Evolutionary conservation across 2,113 vertebrate species (phyloP), one percentile per base, ranked within the genome.

Genomic region (Pseudorhombus dupliciocellatus): DNA sequence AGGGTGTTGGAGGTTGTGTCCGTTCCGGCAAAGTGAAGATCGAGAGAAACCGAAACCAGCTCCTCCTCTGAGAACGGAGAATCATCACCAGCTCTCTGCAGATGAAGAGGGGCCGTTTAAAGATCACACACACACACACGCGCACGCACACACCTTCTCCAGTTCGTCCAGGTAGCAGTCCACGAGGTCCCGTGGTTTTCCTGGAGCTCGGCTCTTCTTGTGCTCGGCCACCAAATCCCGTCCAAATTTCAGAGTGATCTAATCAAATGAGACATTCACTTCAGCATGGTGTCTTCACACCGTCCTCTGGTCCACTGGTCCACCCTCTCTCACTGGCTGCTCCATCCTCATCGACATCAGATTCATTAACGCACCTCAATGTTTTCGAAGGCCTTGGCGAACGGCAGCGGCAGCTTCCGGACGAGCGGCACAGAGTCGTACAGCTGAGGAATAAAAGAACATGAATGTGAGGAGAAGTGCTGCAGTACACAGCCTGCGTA

Each of bases 1-100:
- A 92, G 75, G 1, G 89, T 89, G 84, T 91, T 92, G 64, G 90
- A 91, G 0, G 90, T 91, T 0, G 89, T 92, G 84, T 92, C 90
- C 31, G 91, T 92, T 16, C 88, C 91, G 54, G 89, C 91, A 54
- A 91, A 42, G 42, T 90, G 68, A 68, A 92, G 52, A 62, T 92
- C 91, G 1, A 92, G n/a, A 37, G 28, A 4, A 1, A 64, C 70
- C 34, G 59, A 85, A 1, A 20, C 20, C 20, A 92, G 73, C 2
- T 56, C 62, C 0, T 55, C 46, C 8, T 90, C 84, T 59, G 87
- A 84, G 34, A 91, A 89, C 11, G 75, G 68, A 10, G 81, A 76
- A 21, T 3, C 16, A 7, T 84, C 73, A 21, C 65, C 2, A 0
- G 3, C 55, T 65, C 61, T 56, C 81, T 90, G 14, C 60, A 70